A percentile compares a stretch with the other conserved stretches of the same genome.
These are phyloP conservation scores for Oncorhynchus kisutch DNA, from an alignment of 2,113 vertebrate genomes.

Conservation along the genomic window DNA sequence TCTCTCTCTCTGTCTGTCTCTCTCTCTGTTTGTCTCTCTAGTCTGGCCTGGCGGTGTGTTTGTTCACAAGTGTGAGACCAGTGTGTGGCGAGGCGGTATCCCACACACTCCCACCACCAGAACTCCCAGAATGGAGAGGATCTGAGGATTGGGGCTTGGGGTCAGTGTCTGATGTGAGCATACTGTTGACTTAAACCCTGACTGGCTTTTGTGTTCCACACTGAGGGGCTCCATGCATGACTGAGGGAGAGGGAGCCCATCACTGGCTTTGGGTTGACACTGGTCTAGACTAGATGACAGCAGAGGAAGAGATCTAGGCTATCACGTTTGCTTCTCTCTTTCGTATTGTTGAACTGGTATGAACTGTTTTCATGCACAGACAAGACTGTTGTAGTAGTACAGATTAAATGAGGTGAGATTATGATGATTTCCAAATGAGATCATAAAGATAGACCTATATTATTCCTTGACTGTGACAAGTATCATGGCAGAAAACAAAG, in stretches of 20 bases:
- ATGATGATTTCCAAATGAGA: not conserved
- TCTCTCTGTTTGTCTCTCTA: not conserved
- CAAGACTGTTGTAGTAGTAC: not conserved
- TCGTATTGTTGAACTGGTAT: not conserved
- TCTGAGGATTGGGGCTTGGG: conserved; percentile 1
- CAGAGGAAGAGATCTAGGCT: not conserved
- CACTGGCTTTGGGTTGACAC: too few species aligned
- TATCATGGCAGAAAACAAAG: not conserved
- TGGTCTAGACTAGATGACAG: conserved; percentile 11
- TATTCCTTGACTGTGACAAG: not conserved
- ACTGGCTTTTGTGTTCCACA: conserved; percentile 13
- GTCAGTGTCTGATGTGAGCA: conserved; percentile 4
- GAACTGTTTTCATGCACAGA: not conserved
- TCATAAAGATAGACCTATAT: not conserved
- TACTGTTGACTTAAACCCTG: conserved; percentile 17
- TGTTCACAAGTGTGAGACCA: not conserved
- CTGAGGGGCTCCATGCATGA: conserved; percentile 5
- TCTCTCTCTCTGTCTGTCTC: not conserved
- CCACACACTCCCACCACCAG: not conserved
- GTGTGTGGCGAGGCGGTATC: not conserved
- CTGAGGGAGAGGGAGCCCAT: not conserved
- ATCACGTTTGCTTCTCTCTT: not conserved
- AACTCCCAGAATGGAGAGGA: not conserved
- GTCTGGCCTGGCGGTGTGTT: not conserved
- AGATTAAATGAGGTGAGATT: not conserved